Conservation (phyloP, 2,113 vertebrate genomes). For the Sander lucioperca region DNA sequence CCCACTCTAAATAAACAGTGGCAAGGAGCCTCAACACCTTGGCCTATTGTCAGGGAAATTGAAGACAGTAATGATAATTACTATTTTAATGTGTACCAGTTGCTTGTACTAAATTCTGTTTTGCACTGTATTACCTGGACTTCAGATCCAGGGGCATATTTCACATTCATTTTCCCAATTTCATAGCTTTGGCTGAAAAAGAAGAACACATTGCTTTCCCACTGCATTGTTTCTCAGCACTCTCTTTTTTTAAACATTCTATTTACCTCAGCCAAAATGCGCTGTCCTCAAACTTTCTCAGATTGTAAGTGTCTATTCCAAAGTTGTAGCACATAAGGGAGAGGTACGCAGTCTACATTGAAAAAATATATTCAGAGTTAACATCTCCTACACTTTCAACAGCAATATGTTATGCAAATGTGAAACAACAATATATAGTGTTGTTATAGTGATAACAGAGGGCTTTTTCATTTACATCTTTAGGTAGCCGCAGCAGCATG, state of each 20-base stretch:
- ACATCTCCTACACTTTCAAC: slow-evolving; percentile 23
- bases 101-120: background rate
- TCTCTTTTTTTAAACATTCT: background rate
- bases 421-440: slow-evolving; percentile 25
- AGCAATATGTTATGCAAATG: slow-evolving; percentile 42
- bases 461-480: slow-evolving; percentile 82
- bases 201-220: background rate
- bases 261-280: slow-evolving; percentile 94
- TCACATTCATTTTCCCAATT: slow-evolving; percentile 86
- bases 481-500: slow-evolving; percentile 89
- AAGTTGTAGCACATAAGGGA: slow-evolving; percentile 94
- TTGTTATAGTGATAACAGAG: slow-evolving; percentile 17
- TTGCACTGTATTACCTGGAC: slow-evolving; percentile 84
- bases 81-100: background rate
- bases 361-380: slow-evolving; percentile 33
- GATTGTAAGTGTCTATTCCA: slow-evolving; percentile 87
- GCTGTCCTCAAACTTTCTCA: slow-evolving; percentile 88
- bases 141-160: slow-evolving; percentile 84
- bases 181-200: slow-evolving; percentile 90
- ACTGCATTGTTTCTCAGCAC: background rate
- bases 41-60: slow-evolving; percentile 81
- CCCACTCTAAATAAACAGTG: slow-evolving; percentile 90
- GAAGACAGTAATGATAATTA: background rate
- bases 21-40: slow-evolving; percentile 91
- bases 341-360: slow-evolving; percentile 88